These are phyloP conservation scores for Xanthorhoe spadicearia DNA, from an alignment of 2,888 invertebrate species.

Conservation along the genomic window DNA sequence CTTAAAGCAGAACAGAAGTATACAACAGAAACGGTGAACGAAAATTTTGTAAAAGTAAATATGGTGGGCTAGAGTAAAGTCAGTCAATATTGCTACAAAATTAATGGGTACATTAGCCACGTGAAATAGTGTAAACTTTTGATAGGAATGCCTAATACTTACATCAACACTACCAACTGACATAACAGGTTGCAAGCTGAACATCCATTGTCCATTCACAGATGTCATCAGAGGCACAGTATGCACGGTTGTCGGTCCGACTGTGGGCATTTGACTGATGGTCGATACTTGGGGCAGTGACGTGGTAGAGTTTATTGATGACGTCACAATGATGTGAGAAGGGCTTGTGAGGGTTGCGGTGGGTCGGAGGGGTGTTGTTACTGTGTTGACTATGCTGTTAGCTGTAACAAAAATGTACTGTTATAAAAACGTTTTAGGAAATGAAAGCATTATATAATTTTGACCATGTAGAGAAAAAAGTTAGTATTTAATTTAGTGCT, in stretches of 20 bases:
- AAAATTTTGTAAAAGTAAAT: too few species aligned
- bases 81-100: too few species aligned
- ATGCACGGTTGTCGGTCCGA: conserved; percentile 62
- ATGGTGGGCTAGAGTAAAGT: too few species aligned
- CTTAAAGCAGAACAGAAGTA: too few species aligned
- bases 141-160: conserved; percentile 44
- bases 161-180: conserved; percentile 75
- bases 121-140: too few species aligned
- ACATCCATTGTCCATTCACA: conserved; percentile 80
- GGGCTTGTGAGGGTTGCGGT: conserved; percentile 36
- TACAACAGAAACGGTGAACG: too few species aligned
- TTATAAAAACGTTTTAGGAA: too few species aligned
- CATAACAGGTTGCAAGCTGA: conserved; percentile 78
- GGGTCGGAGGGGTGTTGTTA: conserved; percentile 55
- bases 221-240: conserved; percentile 76
- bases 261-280: conserved; percentile 25
- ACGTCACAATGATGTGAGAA: conserved; percentile 18
- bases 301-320: neutral
- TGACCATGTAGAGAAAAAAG: too few species aligned
- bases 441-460: too few species aligned
- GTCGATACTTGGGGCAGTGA: neutral
- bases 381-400: conserved; percentile 59
- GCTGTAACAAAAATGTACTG: conserved; percentile 44
- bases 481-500: too few species aligned
- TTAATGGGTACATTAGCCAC: too few species aligned